These are phyloP conservation scores for Heliocidaris tuberculata DNA, from an alignment of 35 echinoderm and acorn worm genomes.

Conservation along the genomic window DNA sequence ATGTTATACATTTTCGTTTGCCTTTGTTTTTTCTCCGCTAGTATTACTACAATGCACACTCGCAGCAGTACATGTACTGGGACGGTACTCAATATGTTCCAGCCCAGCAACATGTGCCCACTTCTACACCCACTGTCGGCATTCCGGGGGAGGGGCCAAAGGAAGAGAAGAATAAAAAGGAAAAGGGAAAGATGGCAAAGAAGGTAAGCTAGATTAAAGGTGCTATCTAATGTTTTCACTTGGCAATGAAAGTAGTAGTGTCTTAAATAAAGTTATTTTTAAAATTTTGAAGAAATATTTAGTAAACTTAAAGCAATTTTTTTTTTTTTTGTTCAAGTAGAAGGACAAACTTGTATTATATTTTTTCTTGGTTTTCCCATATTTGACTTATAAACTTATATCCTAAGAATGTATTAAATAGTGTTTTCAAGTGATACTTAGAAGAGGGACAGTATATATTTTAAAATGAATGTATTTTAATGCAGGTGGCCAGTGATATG, in stretches of 20 bases:
- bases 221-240: background rate
- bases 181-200: conserved; percentile 84
- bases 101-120: conserved; percentile 8
- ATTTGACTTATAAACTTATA: background rate
- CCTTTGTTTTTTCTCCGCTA: conserved; percentile 24
- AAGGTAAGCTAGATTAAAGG: conserved; percentile 58
- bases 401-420: background rate
- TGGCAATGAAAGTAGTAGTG: too few species aligned
- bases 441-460: background rate
- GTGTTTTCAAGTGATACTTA: background rate
- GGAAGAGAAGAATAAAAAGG: conserved; percentile 77
- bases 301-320: too few species aligned
- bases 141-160: conserved; percentile 46
- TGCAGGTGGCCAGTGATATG: conserved; percentile 97
- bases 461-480: background rate
- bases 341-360: too few species aligned
- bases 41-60: conserved; percentile 93
- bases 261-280: too few species aligned
- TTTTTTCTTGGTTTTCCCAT: too few species aligned
- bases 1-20: background rate
- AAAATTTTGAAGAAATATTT: too few species aligned
- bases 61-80: conserved; percentile 91
- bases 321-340: too few species aligned
- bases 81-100: conserved; percentile 60
- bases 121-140: background rate